Evolutionary conservation across 2,113 vertebrate species (phyloP), one percentile per base, ranked within the genome.

Genomic region (Lampris incognitus): DNA sequence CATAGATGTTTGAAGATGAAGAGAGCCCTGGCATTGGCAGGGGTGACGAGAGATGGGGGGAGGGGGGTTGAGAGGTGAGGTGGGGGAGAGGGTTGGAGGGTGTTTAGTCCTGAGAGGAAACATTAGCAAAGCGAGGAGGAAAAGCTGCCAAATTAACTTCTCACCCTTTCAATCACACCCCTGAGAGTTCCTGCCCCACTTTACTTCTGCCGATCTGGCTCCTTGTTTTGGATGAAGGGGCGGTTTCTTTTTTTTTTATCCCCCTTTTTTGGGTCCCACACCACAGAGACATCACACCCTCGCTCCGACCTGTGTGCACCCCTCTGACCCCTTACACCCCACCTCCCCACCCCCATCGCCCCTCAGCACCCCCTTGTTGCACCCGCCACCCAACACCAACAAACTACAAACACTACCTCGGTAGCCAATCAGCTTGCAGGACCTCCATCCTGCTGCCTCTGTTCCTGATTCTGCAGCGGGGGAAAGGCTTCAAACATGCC

Each of bases 151-250:
- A 97, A 99, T 98, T 98, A 99, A 98, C 97, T 97, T 98, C 97
- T 98, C 97, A 97, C 97, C 97, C 97, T 97, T 96, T 98, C 97
- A 98, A 99, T 98, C 98, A 98, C 97, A 97, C 98, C 97, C 97
- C 93, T 95, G 97, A 98, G 97, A 96, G 95, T 97, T 97, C 95
- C 95, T 95, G 94, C 93, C 93, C 89, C 96, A 95, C 94, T 96
- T 92, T 95, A 94, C 95, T 93, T 94, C 91, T 94, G 94, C 94
- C 91, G 94, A 95, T 95, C 91, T 93, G 94, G 92, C 94, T 95
- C 91, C 85, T 88, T 92, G 95, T 86, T 79, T 84, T 85, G 78
- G 81, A 86, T 64, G 74, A 84, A 66, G 63, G 73, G 72, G 38
- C 79, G 72, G 51, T 69, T 86, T 76, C 69, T 73, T 80, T 80